Evolutionary conservation across 1,140 invertebrate genomes (phyloP).

Genomic region (Hirudo medicinalis): DNA sequence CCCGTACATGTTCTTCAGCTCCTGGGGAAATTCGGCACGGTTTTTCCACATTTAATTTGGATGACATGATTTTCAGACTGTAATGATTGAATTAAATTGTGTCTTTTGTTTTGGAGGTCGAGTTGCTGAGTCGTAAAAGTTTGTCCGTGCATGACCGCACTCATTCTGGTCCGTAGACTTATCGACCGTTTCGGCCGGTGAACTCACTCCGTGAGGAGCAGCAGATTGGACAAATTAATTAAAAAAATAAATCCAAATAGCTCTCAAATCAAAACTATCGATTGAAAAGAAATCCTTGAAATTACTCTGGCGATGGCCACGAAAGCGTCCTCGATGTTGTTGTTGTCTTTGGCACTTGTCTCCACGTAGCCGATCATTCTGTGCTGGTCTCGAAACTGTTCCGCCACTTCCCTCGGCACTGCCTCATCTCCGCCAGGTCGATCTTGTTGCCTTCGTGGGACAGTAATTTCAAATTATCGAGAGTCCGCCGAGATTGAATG

Average conservation of each 20-base stretch:
- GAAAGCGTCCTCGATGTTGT: slow-evolving; percentile 39
- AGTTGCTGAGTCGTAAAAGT: neutral
- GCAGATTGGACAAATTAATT: too few species aligned
- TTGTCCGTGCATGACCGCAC: neutral
- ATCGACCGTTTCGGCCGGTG: too few species aligned
- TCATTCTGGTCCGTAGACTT: too few species aligned
- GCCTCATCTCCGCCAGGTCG: slow-evolving; percentile 67
- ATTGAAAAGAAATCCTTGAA: neutral
- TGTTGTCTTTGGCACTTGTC: slow-evolving; percentile 42
- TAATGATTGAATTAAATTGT: too few species aligned
- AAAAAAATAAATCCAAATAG: too few species aligned
- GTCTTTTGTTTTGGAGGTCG: too few species aligned
- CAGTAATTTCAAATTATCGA: too few species aligned
- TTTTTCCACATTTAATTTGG: neutral
- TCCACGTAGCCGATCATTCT: slow-evolving; percentile 34
- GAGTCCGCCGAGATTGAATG: neutral
- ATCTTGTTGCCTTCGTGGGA: slow-evolving; percentile 60
- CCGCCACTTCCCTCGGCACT: slow-evolving; percentile 67
- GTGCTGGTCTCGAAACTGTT: slow-evolving; percentile 61
- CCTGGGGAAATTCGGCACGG: neutral
- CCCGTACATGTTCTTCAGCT: slow-evolving; percentile 20
- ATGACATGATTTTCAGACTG: too few species aligned
- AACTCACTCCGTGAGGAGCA: too few species aligned
- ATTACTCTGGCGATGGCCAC: slow-evolving; percentile 36
- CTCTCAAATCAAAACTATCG: neutral